Base-by-base conservation (phyloP, 1,140 invertebrate genomes). In the Scaptomyza pallida region DNA sequence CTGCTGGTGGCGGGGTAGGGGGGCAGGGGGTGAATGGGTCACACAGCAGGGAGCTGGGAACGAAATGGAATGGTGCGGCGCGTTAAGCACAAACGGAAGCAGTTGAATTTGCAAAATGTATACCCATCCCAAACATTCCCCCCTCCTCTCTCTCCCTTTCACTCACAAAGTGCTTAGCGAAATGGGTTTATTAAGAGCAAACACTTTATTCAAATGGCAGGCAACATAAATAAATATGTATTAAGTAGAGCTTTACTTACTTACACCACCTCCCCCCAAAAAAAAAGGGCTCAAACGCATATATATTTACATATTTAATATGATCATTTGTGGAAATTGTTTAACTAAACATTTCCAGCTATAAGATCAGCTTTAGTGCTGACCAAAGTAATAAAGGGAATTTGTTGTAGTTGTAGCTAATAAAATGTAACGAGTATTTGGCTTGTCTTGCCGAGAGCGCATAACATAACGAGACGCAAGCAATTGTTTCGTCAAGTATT, bases 151-250 rank as follows among this genome's bases (percentile, higher is more conserved):
- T 17, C 35, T 2, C 43, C 15, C 0, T 17, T 9, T 23, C 8
- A 6, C 79, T 75, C 59, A 69, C 75, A 85, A 77, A 81, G 81
- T 81, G 70, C 81, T 86, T 77, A 88, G 82, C 65, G 59, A 82
- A 86, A 86, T 86, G 81, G 82, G 81, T 88, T 88, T 86, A 88
- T 86, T 85, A 85, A 88, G 77, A 88, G 77, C 82, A 88, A 85
- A 85, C 81, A 86, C 64, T 86, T 85, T 86, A 61, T 78, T 62
- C 72, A 86, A 83, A 83, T 85, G 76, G 62, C 71, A 17, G 59
- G 54, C 65, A 72, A 80, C 77, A 75, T 69, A 83, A 86, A 83
- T 83, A 83, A 76, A 83, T 76, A 80, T 72, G 76, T 69, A 76
- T 76, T 76, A 59, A 35, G 16, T 19, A 13, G 6, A 35, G 57